phyloP scores from a whole-genome alignment of 2,797 vertebrate species.

The Gymnothorax reevesii region DNA sequence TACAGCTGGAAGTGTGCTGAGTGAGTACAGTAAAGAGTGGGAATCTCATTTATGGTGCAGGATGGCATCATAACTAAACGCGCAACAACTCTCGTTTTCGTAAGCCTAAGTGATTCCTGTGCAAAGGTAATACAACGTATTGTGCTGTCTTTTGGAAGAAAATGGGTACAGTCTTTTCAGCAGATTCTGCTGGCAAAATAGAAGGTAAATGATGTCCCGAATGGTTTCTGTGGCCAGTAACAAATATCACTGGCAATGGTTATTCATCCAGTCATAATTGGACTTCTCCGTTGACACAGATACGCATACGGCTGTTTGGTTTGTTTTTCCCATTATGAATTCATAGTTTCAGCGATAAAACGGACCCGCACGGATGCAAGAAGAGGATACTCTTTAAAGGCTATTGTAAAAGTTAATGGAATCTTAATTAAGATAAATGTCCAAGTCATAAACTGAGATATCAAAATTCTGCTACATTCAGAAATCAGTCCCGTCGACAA shows the following conservation, averaged over 20 bases:
- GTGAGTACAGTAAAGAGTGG: not conserved
- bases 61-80: slow-evolving; percentile 21
- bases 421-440: not conserved
- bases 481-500: not conserved
- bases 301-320: not conserved
- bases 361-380: not conserved
- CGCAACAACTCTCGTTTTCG: slow-evolving; percentile 11
- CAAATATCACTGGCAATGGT: not conserved
- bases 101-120: slow-evolving; percentile 12
- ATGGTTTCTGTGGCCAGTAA: not conserved
- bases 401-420: not conserved
- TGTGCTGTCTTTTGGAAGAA: not conserved
- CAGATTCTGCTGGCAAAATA: not conserved
- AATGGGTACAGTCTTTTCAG: not conserved
- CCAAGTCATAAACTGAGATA: not conserved
- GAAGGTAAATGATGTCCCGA: not conserved
- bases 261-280: not conserved
- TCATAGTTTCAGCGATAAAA: not conserved
- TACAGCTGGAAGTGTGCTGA: slow-evolving; percentile 54
- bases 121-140: not conserved
- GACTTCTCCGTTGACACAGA: not conserved
- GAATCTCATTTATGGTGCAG: slow-evolving; percentile 25
- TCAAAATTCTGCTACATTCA: not conserved
- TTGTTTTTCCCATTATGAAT: not conserved
- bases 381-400: not conserved